phyloP scores from a whole-genome alignment of 1,140 invertebrate species.

The Drosophila pectinifera region DNA sequence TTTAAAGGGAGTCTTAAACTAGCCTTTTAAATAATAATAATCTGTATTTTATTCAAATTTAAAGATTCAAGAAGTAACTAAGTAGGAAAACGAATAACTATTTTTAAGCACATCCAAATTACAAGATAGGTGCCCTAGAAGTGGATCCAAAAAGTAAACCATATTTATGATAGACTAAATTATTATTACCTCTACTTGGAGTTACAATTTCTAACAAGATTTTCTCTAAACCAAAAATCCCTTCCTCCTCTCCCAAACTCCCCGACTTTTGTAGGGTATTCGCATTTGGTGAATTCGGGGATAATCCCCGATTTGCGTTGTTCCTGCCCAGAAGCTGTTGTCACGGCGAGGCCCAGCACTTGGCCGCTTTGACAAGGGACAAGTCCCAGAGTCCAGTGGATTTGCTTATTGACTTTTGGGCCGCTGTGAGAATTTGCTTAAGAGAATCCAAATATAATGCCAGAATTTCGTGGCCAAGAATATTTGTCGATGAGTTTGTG shows the following conservation, averaged over 20 bases:
- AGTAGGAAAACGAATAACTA: not conserved
- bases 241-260: no score
- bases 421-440: slow-evolving; percentile 69
- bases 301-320: slow-evolving; percentile 34
- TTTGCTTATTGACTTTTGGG: slow-evolving; percentile 25
- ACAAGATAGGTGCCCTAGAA: no score
- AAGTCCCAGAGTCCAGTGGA: slow-evolving; percentile 8
- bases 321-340: slow-evolving; percentile 76
- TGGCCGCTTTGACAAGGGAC: slow-evolving; percentile 13
- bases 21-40: not conserved
- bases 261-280: slow-evolving; percentile 5
- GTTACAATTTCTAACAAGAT: not conserved
- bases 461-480: slow-evolving; percentile 43
- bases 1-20: not conserved
- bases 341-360: slow-evolving; percentile 52
- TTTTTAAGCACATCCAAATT: no score
- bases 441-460: slow-evolving; percentile 22
- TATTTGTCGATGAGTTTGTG: slow-evolving; percentile 70
- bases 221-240: not conserved
- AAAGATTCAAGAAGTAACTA: not conserved
- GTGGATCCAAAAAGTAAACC: no score
- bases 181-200: no score
- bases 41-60: not conserved
- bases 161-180: no score
- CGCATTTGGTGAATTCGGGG: not conserved